Base-by-base conservation (phyloP, 2,113 vertebrate species). In the Chloropsis hardwickii region DNA sequence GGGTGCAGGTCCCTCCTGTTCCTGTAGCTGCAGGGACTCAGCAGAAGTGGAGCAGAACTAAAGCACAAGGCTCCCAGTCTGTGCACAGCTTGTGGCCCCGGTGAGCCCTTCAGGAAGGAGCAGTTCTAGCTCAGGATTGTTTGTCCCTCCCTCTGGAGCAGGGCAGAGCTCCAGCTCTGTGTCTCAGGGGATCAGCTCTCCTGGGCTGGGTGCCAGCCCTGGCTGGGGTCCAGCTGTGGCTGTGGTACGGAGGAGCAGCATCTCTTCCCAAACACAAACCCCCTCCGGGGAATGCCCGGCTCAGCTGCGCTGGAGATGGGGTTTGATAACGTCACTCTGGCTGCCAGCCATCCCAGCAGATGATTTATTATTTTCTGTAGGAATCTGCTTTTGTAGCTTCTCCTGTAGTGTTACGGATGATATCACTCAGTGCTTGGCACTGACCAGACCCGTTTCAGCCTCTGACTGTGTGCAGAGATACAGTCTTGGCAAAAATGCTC, bases 321-420 rank as follows among this genome's bases (percentile, higher is more conserved):
- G 28, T 85, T 81, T 12, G 15, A 27, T 87, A 83, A 61, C 48
- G 66, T 95, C 94, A 89, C 95, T 16, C 65, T 95, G 95, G 94
- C 96, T 42, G 67, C 78, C 4, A 6, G 91, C 78, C 88, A 90
- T 19, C 54, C 22, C 54, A 28, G 64, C 92, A 74, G 53, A 78
- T 82, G 80, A 95, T 91, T 88, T 82, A 84, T 91, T 54, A 20
- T 78, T 88, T 96, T 86, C 81, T 85, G 17, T 35, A 81, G 8
- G 35, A 73, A 91, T 74, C 53, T 95, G 80, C 74, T 65, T 64
- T 64, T 71, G 56, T 71, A 94, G 53, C 71, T 40, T 39, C 79
- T 91, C 66, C 6, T 80, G 12, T 5, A 78, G 89, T 12, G 64
- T 71, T 90, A 45, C 1, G 6, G 76, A 23, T 77, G 83, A 81